Evolutionary conservation across 2,797 vertebrate genomes (phyloP).

Genomic region (Rallus crepitans): DNA sequence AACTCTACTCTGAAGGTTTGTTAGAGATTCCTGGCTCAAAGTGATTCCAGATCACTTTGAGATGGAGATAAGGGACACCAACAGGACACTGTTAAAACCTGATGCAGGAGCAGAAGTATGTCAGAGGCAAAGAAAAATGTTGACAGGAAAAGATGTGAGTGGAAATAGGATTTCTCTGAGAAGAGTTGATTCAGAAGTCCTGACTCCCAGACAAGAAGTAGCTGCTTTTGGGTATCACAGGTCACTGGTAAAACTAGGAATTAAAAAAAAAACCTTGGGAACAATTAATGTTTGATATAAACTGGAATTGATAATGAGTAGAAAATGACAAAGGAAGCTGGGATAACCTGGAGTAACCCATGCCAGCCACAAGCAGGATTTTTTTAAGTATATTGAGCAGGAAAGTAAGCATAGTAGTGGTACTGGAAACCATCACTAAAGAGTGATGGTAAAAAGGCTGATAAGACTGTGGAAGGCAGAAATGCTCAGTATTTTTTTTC

Average conservation of each 20-base stretch:
- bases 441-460: not conserved
- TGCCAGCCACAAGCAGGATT: not conserved
- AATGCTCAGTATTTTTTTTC: not conserved
- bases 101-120: not conserved
- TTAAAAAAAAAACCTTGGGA: not conserved
- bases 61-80: conserved; percentile 17
- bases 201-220: not conserved
- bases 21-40: not conserved
- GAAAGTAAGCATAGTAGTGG: not conserved
- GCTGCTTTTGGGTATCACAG: not conserved
- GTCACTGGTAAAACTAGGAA: not conserved
- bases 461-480: not conserved
- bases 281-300: not conserved
- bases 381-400: not conserved
- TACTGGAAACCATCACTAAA: not conserved
- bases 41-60: not conserved
- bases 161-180: not conserved
- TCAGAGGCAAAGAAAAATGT: not conserved
- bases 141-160: not conserved
- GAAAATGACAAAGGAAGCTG: conserved; percentile 2
- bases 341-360: not conserved
- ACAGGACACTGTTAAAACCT: not conserved
- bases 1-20: not conserved
- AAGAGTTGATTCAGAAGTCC: conserved; percentile 11
- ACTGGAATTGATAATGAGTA: not conserved